A percentile compares a stretch with the other conserved stretches of the same genome.
These are phyloP conservation scores for Leptobrachium leishanense DNA, from an alignment of 2,113 vertebrate species.

Conservation along the genomic window DNA sequence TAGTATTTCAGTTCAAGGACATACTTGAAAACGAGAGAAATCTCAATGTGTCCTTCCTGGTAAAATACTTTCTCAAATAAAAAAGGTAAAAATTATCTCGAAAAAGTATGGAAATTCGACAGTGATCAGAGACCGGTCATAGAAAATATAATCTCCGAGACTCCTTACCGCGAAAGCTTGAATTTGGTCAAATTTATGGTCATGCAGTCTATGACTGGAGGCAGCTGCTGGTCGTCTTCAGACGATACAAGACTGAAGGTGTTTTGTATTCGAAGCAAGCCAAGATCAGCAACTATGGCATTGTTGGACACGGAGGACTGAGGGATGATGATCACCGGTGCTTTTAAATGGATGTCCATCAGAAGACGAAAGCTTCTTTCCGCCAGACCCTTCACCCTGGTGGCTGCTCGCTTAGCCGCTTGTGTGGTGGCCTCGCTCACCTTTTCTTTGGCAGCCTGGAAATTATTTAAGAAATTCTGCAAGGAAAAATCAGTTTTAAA, in stretches of 20 bases:
- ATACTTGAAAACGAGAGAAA: too few relatives aligned
- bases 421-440: conserved; percentile 77
- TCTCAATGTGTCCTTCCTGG: too few relatives aligned
- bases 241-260: conserved; percentile 72
- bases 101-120: too few relatives aligned
- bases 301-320: conserved; percentile 81
- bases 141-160: not conserved
- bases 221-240: conserved; percentile 68
- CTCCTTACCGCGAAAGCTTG: conserved; percentile 82
- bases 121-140: not conserved
- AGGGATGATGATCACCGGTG: conserved; percentile 88
- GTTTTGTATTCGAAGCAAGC: conserved; percentile 87
- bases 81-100: too few relatives aligned
- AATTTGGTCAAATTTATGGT: conserved; percentile 83
- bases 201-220: conserved; percentile 87
- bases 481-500: not conserved
- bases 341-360: conserved; percentile 84
- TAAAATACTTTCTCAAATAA: too few relatives aligned
- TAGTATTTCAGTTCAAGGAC: too few relatives aligned
- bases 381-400: conserved; percentile 85
- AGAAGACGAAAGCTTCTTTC: conserved; percentile 88
- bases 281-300: conserved; percentile 86
- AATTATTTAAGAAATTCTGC: conserved; percentile 88
- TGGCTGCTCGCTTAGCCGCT: conserved; percentile 84
- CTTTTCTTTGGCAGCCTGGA: conserved; percentile 82